Conservation (phyloP, 92 coral and sea anemone genomes). For the Pocillopora grandis region DNA sequence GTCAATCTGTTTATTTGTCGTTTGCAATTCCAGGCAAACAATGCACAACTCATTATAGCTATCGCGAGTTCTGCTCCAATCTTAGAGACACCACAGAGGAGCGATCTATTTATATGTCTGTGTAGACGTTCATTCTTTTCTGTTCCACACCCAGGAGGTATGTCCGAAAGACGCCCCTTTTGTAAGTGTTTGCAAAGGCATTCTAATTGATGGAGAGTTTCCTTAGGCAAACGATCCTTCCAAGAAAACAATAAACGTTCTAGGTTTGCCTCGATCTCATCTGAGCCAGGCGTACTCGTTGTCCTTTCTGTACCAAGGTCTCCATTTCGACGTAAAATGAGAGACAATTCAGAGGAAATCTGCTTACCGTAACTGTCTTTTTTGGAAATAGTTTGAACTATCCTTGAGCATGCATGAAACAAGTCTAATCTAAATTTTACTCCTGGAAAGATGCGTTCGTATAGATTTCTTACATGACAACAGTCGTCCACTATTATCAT, state of each 20-base stretch:
- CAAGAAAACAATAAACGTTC: conserved; percentile 54
- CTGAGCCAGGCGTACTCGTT: conserved; percentile 49
- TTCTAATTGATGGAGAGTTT: conserved; percentile 55
- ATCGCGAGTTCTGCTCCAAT: conserved; percentile 75
- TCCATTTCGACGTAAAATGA: conserved; percentile 57
- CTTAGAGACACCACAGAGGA: conserved; percentile 64
- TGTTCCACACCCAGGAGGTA: conserved; percentile 75
- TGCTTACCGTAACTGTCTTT: conserved; percentile 26
- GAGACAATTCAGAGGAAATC: conserved; percentile 64
- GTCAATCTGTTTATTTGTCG: background rate
- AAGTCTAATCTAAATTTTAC: conserved; percentile 43
- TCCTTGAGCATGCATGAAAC: conserved; percentile 64
- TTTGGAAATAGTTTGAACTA: conserved; percentile 55
- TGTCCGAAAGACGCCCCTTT: conserved; percentile 67
- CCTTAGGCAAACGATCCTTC: conserved; percentile 25
- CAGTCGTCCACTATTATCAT: conserved; percentile 75
- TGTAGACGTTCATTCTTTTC: conserved; percentile 70
- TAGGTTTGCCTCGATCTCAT: conserved; percentile 59
- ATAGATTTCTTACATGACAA: conserved; percentile 54
- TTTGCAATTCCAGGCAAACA: conserved; percentile 68
- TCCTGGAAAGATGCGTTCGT: conserved; percentile 49
- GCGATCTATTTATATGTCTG: conserved; percentile 56
- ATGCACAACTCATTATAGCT: conserved; percentile 58
- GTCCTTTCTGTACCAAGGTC: conserved; percentile 57
- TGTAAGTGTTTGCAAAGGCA: conserved; percentile 59